Evolutionary conservation across 1,140 invertebrate genomes (phyloP).

Genomic region (Diabrotica undecimpunctata): DNA sequence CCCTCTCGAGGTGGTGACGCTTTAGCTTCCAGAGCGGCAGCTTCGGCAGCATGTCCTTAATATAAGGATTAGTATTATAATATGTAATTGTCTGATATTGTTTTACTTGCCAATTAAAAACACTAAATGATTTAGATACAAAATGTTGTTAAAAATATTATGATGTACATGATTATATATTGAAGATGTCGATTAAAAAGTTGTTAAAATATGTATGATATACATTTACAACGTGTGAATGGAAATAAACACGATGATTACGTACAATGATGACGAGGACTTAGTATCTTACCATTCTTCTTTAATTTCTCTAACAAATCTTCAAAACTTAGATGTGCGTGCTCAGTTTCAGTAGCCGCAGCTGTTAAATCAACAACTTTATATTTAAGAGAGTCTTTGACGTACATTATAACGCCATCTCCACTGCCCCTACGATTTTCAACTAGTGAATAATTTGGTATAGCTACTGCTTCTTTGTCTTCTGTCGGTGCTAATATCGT

Average conservation of each 20-base stretch:
- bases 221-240: too few species aligned
- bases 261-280: too few species aligned
- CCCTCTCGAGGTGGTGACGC: constrained; percentile 44
- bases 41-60: constrained; percentile 46
- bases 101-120: too few species aligned
- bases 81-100: not conserved
- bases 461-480: constrained; percentile 32
- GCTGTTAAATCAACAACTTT: constrained; percentile 36
- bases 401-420: constrained; percentile 36
- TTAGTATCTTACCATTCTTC: constrained; percentile 12
- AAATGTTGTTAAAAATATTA: too few species aligned
- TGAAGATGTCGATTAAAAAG: too few species aligned
- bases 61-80: constrained; percentile 20
- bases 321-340: constrained; percentile 23
- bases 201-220: too few species aligned
- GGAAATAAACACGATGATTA: too few species aligned
- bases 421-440: constrained; percentile 36
- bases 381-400: constrained; percentile 39
- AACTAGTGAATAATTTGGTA: constrained; percentile 36
- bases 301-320: constrained; percentile 31
- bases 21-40: not conserved
- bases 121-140: too few species aligned
- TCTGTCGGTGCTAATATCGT: constrained; percentile 34
- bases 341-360: constrained; percentile 24
- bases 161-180: too few species aligned